These are phyloP conservation scores for Caenorhabditis sp. DNA, from an alignment of 2,888 invertebrate species.

Conservation along the genomic window DNA sequence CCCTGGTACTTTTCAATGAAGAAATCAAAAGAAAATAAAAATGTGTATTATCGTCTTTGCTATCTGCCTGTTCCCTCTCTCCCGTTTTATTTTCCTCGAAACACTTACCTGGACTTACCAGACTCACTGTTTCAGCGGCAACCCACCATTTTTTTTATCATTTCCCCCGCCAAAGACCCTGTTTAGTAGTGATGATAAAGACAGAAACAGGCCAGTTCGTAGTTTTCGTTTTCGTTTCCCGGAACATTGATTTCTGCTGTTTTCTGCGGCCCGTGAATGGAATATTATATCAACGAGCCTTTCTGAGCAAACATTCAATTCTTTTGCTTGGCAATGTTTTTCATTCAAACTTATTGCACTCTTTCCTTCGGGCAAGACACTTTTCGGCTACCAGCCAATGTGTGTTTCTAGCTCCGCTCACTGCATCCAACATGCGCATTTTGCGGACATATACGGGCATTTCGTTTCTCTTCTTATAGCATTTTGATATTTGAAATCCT, in stretches of 20 bases:
- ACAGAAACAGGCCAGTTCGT: conserved; percentile 33
- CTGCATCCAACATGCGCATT: conserved; percentile 3
- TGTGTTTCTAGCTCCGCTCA: background rate
- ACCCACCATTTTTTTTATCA: conserved; percentile 20
- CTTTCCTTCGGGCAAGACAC: background rate
- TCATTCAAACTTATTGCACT: conserved; percentile 17
- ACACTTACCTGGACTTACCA: background rate
- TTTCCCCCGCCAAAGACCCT: background rate
- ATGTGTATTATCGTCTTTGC: conserved; percentile 4
- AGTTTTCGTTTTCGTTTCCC: conserved; percentile 19
- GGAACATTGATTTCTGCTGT: conserved; percentile 6
- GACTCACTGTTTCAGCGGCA: conserved; percentile 31
- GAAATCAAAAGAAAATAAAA: conserved; percentile 28
- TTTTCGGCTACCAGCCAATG: background rate
- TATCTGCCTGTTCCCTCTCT: conserved; percentile 6
- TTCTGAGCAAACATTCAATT: conserved; percentile 15
- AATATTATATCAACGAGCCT: conserved; percentile 11
- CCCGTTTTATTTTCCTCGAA: conserved; percentile 24
- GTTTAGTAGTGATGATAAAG: conserved; percentile 33
- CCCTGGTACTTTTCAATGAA: background rate
- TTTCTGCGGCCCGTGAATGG: background rate
- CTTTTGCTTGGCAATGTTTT: conserved; percentile 5
- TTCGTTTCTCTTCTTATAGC: too few relatives aligned
- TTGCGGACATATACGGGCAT: background rate
- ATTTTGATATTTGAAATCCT: too few relatives aligned